These are phyloP conservation scores for Lochmaea crataegi DNA, from an alignment of 2,888 invertebrate genomes.

Conservation along the genomic window DNA sequence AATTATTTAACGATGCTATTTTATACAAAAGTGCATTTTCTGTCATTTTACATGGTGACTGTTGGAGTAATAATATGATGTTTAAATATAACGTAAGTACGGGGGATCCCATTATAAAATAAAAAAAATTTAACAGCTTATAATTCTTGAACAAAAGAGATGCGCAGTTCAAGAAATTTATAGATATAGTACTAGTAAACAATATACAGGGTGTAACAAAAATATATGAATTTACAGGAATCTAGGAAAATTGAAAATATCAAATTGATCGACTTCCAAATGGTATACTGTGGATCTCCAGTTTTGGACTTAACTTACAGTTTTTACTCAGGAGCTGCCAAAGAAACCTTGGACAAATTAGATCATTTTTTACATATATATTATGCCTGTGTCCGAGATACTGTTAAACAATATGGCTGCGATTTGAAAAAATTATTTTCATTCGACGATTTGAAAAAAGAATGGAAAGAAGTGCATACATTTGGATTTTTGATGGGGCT, in stretches of 20 bases:
- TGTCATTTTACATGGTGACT: conserved; percentile 54
- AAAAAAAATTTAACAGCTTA: too few species aligned
- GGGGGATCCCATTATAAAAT: background rate
- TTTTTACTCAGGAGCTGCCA: conserved; percentile 56
- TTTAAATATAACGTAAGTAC: conserved; percentile 29
- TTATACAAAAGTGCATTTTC: conserved; percentile 23
- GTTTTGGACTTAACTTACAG: conserved; percentile 59
- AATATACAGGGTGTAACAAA: background rate
- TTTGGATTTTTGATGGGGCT: conserved; percentile 30
- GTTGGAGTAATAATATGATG: conserved; percentile 53
- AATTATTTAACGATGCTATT: background rate
- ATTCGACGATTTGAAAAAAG: conserved; percentile 47
- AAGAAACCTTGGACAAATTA: conserved; percentile 52
- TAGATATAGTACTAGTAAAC: too few species aligned
- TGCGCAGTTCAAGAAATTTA: too few species aligned
- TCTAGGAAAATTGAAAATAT: conserved; percentile 27
- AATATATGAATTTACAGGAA: conserved; percentile 21
- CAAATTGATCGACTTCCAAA: conserved; percentile 41
- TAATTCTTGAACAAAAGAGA: too few species aligned
- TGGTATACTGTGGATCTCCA: conserved; percentile 40
- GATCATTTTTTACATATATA: conserved; percentile 56
- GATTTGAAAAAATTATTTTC: conserved; percentile 55
- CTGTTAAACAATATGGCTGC: conserved; percentile 50
- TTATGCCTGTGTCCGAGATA: conserved; percentile 53
- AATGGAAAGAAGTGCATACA: conserved; percentile 50